Percentiles rank a stretch among this genome's conserved stretches.
Evolutionary conservation across 2,113 vertebrate species (phyloP).

Genomic region (Entelurus aequoreus): DNA sequence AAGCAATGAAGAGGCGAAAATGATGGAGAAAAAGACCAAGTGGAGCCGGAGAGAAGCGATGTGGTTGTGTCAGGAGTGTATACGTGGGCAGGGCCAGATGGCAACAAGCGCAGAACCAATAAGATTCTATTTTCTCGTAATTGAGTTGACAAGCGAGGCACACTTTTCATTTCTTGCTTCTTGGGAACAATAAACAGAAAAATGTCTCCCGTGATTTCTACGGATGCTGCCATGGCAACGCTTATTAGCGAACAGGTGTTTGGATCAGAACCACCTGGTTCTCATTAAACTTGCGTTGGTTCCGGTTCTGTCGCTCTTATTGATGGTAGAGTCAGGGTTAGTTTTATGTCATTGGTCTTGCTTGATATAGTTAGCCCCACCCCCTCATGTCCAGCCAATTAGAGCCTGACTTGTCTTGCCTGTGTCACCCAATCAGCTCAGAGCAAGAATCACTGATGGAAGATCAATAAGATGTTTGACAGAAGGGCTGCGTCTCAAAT

Average conservation of each 20-base stretch:
- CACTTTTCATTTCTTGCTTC: conserved; percentile 1
- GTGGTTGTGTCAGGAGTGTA: background rate
- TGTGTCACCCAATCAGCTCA: no score
- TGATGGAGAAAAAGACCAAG: background rate
- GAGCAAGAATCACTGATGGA: no score
- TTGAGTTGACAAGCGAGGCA: background rate
- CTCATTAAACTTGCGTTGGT: background rate
- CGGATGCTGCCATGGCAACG: background rate
- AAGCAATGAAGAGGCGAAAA: conserved; percentile 3
- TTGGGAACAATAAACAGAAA: background rate
- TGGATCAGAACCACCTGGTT: background rate
- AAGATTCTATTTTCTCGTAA: background rate
- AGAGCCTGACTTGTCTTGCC: no score
- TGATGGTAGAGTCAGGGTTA: background rate
- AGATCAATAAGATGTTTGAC: no score
- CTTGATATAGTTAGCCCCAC: no score
- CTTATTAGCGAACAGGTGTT: background rate
- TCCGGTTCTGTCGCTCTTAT: background rate
- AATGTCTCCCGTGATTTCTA: background rate
- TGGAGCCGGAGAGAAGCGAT: conserved; percentile 1
- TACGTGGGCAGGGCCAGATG: background rate
- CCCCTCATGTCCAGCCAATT: no score
- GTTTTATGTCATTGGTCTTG: no score
- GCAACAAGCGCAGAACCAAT: background rate
- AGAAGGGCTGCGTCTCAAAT: no score